Evolutionary conservation across 1,140 invertebrate genomes (phyloP).

Genomic region (Panagrolaimus sp.): DNA sequence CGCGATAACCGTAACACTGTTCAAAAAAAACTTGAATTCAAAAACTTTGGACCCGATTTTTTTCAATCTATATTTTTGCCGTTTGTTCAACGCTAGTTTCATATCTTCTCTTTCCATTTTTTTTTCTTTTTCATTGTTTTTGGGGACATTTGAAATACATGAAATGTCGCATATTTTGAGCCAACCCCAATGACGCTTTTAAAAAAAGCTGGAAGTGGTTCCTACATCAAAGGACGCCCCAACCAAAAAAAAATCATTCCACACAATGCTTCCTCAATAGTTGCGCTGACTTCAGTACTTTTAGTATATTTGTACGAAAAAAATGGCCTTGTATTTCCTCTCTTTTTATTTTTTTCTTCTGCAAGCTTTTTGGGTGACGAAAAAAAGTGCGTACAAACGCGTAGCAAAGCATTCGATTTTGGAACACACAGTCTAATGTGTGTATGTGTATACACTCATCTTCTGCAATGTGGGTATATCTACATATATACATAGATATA

Average conservation of each 20-base stretch:
- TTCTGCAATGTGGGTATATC: too few relatives aligned
- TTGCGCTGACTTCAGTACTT: background rate
- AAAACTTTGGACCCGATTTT: too few relatives aligned
- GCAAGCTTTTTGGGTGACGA: constrained; percentile 3
- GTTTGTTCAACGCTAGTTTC: too few relatives aligned
- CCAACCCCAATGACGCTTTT: background rate
- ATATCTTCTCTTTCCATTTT: too few relatives aligned
- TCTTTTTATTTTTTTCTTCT: background rate
- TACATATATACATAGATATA: background rate
- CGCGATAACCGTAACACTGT: too few relatives aligned
- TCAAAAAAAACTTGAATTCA: too few relatives aligned
- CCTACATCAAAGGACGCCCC: background rate
- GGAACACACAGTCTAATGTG: constrained; percentile 12
- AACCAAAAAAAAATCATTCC: constrained; percentile 9
- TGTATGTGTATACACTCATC: background rate
- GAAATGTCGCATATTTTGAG: background rate
- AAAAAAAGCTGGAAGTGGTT: background rate
- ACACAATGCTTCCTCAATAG: background rate
- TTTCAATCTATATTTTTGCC: too few relatives aligned
- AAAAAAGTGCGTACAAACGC: constrained; percentile 9
- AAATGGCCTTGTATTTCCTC: constrained; percentile 11
- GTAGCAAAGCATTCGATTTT: background rate
- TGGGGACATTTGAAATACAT: constrained; percentile 7
- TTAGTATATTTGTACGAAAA: constrained; percentile 7
- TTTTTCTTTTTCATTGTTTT: constrained; percentile 2